Evolutionary conservation across 1,140 invertebrate genomes (phyloP), one percentile per base, ranked within the genome.

Genomic region (Calliphora vicina): DNA sequence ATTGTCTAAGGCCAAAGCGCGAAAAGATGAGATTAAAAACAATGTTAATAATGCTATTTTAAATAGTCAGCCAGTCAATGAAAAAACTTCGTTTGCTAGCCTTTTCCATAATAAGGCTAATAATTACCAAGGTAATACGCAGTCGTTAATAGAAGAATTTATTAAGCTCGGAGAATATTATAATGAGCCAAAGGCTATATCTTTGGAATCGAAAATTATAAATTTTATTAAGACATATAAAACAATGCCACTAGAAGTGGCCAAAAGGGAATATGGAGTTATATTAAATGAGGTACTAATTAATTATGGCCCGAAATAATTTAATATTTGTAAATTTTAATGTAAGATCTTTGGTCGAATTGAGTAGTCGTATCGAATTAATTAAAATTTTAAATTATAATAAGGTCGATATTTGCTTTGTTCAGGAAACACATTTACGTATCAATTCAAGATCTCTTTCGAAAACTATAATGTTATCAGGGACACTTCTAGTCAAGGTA

Each of bases 221-320:
- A 72, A 72, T 72, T 72, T 72, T 26, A 1, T 72, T 13, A 72
- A 26, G 26, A 8, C 23, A 10, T 72, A 72, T 72, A 72, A 15
- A 26, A 26, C 71, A 25, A 72, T 72, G 23, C 26, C 71, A 72
- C 23, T 26, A 26, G 71, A 72, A 8, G 71, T 26, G 71, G 71
- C 71, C 12, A 72, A 26, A 72, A n/a, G 15, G 26, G 23, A 72
- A 26, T 72, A 26, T 26, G 71, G 23, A 13, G 13, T 25, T 26
- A 12, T 72, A 25, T 72, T 72, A 26, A 25, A 26, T 13, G 71
- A 72, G 26, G 5, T 72, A 26, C 8, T 26, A 26, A 4, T 26
- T 15, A 72, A 25, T 72, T 72, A 72, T 72, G 71, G 25, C 26
- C 71, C 71, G 71, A 26, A 72, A 72, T 72, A 72, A 26, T 25